phyloP scores from a whole-genome alignment of 2,888 invertebrate species.

The Nasonovia ribisnigri region DNA sequence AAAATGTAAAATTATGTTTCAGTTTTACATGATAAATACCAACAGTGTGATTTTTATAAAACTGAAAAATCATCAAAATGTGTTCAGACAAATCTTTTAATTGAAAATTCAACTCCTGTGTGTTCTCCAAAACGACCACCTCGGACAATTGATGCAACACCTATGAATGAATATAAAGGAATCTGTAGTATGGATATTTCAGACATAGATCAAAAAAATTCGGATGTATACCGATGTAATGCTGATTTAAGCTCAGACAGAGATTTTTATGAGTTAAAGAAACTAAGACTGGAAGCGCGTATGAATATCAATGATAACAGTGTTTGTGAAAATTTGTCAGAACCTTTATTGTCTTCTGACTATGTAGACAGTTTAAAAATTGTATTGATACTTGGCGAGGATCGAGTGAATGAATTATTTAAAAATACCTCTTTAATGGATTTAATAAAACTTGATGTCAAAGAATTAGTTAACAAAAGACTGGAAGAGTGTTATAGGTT shows the following conservation, averaged over 20 bases:
- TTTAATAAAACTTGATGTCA: slow-evolving; percentile 53
- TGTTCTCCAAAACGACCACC: slow-evolving; percentile 22
- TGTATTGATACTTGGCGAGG: slow-evolving; percentile 15
- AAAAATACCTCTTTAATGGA: slow-evolving; percentile 39
- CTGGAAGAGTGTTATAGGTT: slow-evolving; percentile 26
- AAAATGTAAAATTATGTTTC: slow-evolving; percentile 33
- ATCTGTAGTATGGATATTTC: background rate
- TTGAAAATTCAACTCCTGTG: background rate
- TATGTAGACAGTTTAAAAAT: slow-evolving; percentile 31
- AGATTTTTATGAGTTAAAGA: slow-evolving; percentile 51
- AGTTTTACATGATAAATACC: slow-evolving; percentile 52
- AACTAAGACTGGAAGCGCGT: slow-evolving; percentile 48
- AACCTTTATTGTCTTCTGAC: slow-evolving; percentile 13
- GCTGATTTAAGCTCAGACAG: slow-evolving; percentile 19
- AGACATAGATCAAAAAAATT: slow-evolving; percentile 4
- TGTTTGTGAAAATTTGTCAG: slow-evolving; percentile 21
- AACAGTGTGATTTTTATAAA: slow-evolving; percentile 38
- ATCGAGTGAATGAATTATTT: slow-evolving; percentile 41
- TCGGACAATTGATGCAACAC: background rate
- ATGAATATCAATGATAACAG: slow-evolving; percentile 40
- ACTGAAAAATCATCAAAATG: slow-evolving; percentile 32
- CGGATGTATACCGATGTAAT: background rate
- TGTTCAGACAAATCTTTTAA: slow-evolving; percentile 18
- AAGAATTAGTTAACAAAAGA: slow-evolving; percentile 47
- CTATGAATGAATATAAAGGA: background rate